A percentile compares a stretch with the other conserved stretches of the same genome.
Conservation (phyloP, 2,113 vertebrate genomes). For the Myotis yumanensis region DNA sequence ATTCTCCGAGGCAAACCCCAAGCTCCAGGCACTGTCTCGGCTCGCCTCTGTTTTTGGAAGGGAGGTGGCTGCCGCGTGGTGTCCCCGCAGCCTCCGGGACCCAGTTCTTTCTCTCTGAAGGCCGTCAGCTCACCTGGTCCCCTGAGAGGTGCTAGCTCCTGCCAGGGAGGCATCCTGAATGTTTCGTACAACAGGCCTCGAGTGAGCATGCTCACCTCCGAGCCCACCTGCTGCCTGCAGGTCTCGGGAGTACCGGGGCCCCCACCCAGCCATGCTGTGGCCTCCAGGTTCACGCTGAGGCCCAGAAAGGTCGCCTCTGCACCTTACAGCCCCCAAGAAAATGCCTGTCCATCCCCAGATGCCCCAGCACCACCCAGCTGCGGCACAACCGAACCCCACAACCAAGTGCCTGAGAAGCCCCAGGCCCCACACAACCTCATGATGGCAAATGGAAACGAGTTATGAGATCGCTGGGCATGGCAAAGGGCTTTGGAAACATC, state of each 20-base stretch:
- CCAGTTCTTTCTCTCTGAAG: neutral
- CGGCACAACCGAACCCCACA: neutral
- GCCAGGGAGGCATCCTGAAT: neutral
- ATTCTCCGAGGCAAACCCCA: neutral
- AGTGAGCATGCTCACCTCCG: neutral
- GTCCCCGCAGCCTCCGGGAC: neutral
- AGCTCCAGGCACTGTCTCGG: neutral
- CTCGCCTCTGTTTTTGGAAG: neutral
- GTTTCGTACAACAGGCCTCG: neutral
- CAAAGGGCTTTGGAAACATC: fast-evolving
- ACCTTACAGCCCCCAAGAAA: neutral
- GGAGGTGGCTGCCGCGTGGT: neutral
- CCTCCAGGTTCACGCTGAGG: neutral
- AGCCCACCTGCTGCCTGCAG: neutral
- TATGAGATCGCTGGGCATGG: fast-evolving
- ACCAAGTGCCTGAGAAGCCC: neutral
- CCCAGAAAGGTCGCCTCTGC: neutral
- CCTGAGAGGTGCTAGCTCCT: neutral
- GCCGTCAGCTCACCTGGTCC: neutral
- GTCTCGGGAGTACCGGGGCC: fast-evolving
- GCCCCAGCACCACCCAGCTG: fast-evolving
- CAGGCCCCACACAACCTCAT: neutral
- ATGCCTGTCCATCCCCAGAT: fast-evolving
- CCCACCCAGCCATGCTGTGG: neutral
- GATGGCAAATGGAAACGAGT: neutral